Evolutionary conservation across 2,888 invertebrate species (phyloP).

Genomic region (Siphlonurus alternatus): DNA sequence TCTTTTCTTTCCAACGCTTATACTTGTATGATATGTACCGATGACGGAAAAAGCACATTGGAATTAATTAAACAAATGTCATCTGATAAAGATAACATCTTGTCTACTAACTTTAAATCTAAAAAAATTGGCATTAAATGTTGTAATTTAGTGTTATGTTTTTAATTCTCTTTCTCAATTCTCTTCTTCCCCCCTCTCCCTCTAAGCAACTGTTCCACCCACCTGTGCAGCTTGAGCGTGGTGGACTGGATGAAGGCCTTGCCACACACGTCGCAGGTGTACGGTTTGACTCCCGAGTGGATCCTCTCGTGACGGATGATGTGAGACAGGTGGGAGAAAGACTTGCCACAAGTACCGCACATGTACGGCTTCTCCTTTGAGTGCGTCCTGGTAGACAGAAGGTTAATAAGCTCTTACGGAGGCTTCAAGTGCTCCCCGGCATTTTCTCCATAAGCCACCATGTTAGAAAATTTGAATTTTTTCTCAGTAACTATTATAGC

Average conservation of each 20-base stretch:
- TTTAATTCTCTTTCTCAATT: neutral
- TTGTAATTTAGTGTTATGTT: too few species aligned
- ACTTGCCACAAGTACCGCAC: conserved; percentile 24
- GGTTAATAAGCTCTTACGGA: conserved; percentile 1
- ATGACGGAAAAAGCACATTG: too few species aligned
- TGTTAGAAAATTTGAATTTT: neutral
- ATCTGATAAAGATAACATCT: too few species aligned
- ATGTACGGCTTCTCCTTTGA: conserved; percentile 26
- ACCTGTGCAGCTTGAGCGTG: conserved; percentile 19
- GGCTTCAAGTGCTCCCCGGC: neutral
- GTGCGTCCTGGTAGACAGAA: conserved; percentile 19
- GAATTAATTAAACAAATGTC: too few species aligned
- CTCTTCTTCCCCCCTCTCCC: neutral
- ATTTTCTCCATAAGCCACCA: too few species aligned
- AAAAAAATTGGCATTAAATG: too few species aligned
- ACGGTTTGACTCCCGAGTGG: conserved; percentile 20
- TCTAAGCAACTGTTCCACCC: neutral
- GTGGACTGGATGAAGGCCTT: conserved; percentile 21
- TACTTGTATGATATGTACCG: too few species aligned
- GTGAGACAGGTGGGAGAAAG: conserved; percentile 25
- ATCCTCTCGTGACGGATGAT: conserved; percentile 26
- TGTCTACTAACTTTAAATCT: too few species aligned
- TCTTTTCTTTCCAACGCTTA: too few species aligned
- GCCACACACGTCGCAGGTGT: conserved; percentile 21
- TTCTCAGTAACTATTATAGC: too few species aligned